These are phyloP conservation scores for Semaprochilodus insignis DNA, from an alignment of 2,797 vertebrate species.

Conservation along the genomic window DNA sequence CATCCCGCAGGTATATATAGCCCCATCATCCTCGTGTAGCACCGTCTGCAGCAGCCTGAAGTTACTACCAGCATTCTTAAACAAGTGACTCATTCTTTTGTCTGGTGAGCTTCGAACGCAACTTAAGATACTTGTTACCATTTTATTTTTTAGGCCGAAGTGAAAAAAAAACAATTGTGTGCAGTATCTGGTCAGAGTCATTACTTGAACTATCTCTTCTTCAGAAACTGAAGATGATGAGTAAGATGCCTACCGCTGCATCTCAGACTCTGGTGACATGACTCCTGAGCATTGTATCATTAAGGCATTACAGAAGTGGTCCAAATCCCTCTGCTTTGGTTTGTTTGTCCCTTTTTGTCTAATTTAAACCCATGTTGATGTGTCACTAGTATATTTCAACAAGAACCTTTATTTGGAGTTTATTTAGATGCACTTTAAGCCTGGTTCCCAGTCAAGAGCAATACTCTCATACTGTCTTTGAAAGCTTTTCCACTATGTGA, in stretches of 20 bases:
- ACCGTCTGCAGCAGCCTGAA: no score
- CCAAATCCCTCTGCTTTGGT: neutral
- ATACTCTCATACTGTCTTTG: neutral
- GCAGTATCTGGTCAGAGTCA: neutral
- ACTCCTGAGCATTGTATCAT: neutral
- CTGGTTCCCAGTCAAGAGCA: neutral
- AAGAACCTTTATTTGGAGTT: neutral
- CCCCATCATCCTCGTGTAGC: no score
- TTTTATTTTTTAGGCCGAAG: no score
- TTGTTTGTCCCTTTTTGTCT: slow-evolving; percentile 7
- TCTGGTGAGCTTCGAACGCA: no score
- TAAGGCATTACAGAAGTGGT: slow-evolving; percentile 7
- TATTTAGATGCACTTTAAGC: neutral
- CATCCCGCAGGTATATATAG: no score
- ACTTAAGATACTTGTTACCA: no score
- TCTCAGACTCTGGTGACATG: neutral
- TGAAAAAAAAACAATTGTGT: no score
- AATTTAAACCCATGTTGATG: neutral
- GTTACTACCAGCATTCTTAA: no score
- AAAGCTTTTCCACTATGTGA: neutral
- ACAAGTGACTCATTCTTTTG: no score
- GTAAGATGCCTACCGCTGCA: neutral
- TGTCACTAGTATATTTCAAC: neutral
- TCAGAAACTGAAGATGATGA: neutral
- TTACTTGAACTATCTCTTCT: neutral